These are phyloP conservation scores for Anthoscopus minutus DNA, from an alignment of 2,113 vertebrate species.

Conservation along the genomic window DNA sequence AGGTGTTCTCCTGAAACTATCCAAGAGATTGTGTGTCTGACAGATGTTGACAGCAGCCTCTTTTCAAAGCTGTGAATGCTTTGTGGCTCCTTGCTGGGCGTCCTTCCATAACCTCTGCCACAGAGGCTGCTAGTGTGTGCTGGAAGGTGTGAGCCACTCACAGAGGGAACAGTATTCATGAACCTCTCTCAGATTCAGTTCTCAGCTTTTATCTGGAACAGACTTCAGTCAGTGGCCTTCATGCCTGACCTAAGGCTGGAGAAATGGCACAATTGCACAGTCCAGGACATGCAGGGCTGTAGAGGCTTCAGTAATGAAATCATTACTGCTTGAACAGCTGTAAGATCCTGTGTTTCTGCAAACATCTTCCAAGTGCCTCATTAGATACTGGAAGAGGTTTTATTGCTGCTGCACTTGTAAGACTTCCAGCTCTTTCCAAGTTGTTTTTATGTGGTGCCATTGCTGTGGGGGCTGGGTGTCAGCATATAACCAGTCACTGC, in stretches of 20 bases:
- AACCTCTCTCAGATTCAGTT: neutral
- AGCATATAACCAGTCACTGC: neutral
- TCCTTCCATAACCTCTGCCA: neutral
- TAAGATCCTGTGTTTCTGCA: neutral
- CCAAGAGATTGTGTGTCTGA: neutral
- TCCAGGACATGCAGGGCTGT: neutral
- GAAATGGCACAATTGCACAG: neutral
- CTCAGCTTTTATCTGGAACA: neutral
- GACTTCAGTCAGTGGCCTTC: neutral
- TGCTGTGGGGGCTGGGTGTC: neutral
- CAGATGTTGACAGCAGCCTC: neutral
- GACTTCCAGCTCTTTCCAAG: neutral
- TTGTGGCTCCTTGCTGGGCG: neutral
- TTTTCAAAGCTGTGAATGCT: neutral
- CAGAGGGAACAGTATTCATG: neutral
- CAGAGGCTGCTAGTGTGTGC: neutral
- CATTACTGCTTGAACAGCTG: neutral
- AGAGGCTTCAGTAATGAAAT: neutral
- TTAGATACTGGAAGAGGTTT: neutral
- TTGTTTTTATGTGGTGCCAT: neutral
- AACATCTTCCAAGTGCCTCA: neutral
- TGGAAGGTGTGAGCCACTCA: neutral
- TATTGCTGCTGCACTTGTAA: neutral
- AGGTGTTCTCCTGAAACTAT: neutral
- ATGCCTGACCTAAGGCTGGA: neutral